A percentile compares a stretch with the other conserved stretches of the same genome.
Conservation (phyloP, 2,888 invertebrate species). For the Syrphus vitripennis region DNA sequence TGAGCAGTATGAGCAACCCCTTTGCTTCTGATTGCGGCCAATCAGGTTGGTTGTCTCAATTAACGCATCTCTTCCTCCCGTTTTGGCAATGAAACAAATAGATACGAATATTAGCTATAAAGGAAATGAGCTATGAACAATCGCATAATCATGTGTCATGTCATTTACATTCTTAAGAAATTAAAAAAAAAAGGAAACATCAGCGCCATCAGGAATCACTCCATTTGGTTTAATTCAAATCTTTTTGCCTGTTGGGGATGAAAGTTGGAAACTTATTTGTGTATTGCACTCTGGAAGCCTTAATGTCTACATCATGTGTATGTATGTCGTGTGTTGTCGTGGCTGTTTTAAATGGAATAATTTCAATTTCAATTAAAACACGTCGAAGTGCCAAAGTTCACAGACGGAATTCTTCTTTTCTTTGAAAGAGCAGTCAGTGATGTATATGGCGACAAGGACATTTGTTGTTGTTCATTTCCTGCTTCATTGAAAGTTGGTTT, state of each 20-base stretch:
- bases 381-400: conserved; percentile 56
- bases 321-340: background rate
- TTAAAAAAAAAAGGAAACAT: background rate
- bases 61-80: conserved; percentile 23
- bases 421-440: too few relatives aligned
- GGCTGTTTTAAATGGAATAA: conserved; percentile 40
- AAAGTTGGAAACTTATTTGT: background rate
- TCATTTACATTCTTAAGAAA: background rate
- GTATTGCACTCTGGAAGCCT: background rate
- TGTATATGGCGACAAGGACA: conserved; percentile 16
- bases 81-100: background rate
- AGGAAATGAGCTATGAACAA: background rate
- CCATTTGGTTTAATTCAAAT: conserved; percentile 3
- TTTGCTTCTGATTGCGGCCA: background rate
- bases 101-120: conserved; percentile 33
- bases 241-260: background rate
- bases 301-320: background rate
- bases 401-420: conserved; percentile 11
- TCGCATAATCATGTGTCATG: conserved; percentile 9
- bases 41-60: conserved; percentile 27
- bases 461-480: conserved; percentile 55
- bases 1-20: background rate
- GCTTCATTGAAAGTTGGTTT: conserved; percentile 9
- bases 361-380: conserved; percentile 65
- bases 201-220: background rate